Percentiles rank a stretch among this genome's conserved stretches.
phyloP scores from a whole-genome alignment of 92 coral and sea anemone genomes.

The Isaurus tuberculatus region DNA sequence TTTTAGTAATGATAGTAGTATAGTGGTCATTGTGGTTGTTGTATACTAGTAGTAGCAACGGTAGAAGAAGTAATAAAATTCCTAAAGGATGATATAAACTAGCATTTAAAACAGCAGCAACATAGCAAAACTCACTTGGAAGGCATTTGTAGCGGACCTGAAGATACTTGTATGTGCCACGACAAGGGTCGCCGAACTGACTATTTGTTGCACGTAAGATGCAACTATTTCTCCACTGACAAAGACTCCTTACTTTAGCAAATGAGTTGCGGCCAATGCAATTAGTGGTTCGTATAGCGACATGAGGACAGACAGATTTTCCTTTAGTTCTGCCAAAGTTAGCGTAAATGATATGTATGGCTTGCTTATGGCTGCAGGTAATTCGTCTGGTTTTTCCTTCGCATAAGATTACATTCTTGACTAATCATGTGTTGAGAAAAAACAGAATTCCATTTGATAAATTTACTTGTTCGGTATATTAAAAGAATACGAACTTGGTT shows the following conservation, averaged over 20 bases:
- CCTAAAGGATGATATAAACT: too few species aligned
- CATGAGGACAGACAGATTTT: conserved; percentile 36
- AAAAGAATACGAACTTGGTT: not conserved
- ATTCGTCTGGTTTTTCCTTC: conserved; percentile 7
- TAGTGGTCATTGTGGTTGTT: too few species aligned
- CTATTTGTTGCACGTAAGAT: conserved; percentile 19
- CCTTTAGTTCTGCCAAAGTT: conserved; percentile 40
- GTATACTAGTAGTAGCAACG: not conserved
- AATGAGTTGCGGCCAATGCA: conserved; percentile 21
- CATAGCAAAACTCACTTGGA: not conserved
- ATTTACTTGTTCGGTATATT: not conserved
- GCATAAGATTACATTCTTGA: conserved; percentile 1
- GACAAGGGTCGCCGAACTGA: conserved; percentile 15
- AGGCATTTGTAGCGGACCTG: conserved; percentile 25
- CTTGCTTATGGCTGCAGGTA: conserved; percentile 17
- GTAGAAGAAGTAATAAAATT: too few species aligned
- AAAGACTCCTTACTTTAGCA: not conserved
- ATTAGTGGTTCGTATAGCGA: not conserved
- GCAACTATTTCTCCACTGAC: conserved; percentile 2
- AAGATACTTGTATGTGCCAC: conserved; percentile 27
- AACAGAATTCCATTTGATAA: not conserved
- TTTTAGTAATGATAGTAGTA: too few species aligned
- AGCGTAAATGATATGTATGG: conserved; percentile 2
- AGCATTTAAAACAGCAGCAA: not conserved
- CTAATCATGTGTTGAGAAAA: not conserved